phyloP scores from a whole-genome alignment of 2,888 invertebrate species.

The Merodon equestris region DNA sequence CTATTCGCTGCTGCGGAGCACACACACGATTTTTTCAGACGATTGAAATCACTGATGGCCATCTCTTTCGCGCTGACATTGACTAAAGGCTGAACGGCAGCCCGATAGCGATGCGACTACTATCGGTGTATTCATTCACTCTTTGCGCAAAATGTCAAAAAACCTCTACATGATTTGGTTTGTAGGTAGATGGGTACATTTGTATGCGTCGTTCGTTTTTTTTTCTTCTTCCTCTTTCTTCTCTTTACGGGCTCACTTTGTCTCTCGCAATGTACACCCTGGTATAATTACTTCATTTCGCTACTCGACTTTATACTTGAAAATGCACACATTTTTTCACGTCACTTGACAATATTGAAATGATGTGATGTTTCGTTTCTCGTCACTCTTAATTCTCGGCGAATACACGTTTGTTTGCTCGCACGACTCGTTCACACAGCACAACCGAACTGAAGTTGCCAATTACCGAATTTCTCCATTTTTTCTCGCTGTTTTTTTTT shows the following conservation, averaged over 20 bases:
- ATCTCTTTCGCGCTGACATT: slow-evolving; percentile 45
- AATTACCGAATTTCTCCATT: slow-evolving; percentile 42
- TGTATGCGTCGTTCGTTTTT: slow-evolving; percentile 41
- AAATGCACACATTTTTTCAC: slow-evolving; percentile 56
- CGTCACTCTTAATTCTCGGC: too few species aligned
- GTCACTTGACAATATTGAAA: slow-evolving; percentile 27
- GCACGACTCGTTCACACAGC: slow-evolving; percentile 13
- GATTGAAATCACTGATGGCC: slow-evolving; percentile 16
- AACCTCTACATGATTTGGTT: slow-evolving; percentile 39
- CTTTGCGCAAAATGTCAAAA: slow-evolving; percentile 57
- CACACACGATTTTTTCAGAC: slow-evolving; percentile 16
- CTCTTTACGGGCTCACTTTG: slow-evolving; percentile 13
- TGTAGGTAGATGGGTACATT: slow-evolving; percentile 22
- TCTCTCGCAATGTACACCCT: slow-evolving; percentile 22
- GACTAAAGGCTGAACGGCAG: background rate
- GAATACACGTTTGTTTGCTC: too few species aligned
- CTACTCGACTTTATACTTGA: background rate
- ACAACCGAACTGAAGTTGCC: slow-evolving; percentile 4
- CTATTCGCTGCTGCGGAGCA: slow-evolving; percentile 32
- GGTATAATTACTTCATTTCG: slow-evolving; percentile 54
- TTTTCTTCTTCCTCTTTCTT: slow-evolving; percentile 40
- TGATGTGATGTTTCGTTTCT: background rate
- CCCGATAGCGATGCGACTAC: background rate
- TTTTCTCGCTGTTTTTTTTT: slow-evolving; percentile 3
- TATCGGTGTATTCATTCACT: slow-evolving; percentile 32